phyloP scores from a whole-genome alignment of 2,888 invertebrate species.

The Brassicogethes aeneus region DNA sequence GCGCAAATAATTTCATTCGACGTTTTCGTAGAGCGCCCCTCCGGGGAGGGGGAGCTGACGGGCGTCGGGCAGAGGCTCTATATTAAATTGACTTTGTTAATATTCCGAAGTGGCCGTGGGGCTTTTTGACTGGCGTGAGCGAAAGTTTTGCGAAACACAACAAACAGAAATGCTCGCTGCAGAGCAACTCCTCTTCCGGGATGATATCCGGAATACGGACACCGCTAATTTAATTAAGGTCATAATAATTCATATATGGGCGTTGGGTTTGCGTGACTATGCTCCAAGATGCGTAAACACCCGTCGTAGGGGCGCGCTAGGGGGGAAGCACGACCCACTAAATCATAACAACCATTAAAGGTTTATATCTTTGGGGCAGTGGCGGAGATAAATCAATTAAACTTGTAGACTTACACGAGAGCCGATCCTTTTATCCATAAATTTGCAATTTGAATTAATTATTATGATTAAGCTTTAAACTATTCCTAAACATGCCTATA shows the following conservation, averaged over 20 bases:
- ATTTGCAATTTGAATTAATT: too few species aligned
- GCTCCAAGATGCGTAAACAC: slow-evolving; percentile 16
- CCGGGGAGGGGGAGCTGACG: too few species aligned
- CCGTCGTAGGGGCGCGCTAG: slow-evolving; percentile 1
- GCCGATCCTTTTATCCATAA: too few species aligned
- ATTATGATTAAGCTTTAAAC: too few species aligned
- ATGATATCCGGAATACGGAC: slow-evolving; percentile 19
- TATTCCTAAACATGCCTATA: too few species aligned
- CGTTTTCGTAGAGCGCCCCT: too few species aligned
- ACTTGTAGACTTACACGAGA: too few species aligned
- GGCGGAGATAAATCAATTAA: too few species aligned
- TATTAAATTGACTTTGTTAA: not conserved
- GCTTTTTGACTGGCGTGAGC: not conserved
- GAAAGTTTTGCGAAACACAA: not conserved
- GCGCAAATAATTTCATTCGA: too few species aligned
- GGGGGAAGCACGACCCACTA: too few species aligned
- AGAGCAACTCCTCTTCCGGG: slow-evolving; percentile 16
- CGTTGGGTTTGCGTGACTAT: slow-evolving; percentile 18
- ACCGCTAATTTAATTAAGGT: slow-evolving; percentile 24
- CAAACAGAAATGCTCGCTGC: slow-evolving; percentile 1
- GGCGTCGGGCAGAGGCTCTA: not conserved
- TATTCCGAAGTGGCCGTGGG: not conserved
- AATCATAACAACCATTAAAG: not conserved
- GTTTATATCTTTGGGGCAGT: not conserved
- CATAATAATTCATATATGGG: slow-evolving; percentile 22